Evolutionary conservation across 2,113 vertebrate species (phyloP).

Genomic region (Patagioenas fasciata): DNA sequence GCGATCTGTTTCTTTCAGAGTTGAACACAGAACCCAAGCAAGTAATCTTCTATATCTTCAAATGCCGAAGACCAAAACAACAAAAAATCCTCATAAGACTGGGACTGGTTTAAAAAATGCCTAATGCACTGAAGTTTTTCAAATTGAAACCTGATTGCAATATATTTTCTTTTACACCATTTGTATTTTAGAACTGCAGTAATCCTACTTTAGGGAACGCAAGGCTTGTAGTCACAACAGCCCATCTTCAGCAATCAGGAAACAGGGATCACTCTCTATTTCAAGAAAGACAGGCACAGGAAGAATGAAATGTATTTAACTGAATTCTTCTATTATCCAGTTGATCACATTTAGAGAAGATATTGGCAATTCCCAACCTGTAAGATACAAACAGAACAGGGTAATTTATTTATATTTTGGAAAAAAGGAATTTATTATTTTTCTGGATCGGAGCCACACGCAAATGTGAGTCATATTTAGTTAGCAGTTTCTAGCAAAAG

Average conservation of each 20-base stretch:
- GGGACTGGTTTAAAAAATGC: neutral
- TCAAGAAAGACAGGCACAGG: neutral
- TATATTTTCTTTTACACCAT: neutral
- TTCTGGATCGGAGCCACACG: neutral
- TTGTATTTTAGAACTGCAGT: neutral
- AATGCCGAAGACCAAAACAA: neutral
- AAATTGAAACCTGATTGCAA: neutral
- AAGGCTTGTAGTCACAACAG: neutral
- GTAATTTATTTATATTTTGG: constrained; percentile 15
- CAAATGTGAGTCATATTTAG: neutral
- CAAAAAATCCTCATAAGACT: neutral
- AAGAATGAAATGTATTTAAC: neutral
- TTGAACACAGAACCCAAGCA: neutral
- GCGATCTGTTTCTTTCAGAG: neutral
- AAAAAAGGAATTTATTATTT: neutral
- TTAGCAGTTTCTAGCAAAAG: neutral
- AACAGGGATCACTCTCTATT: neutral
- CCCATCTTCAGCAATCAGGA: neutral
- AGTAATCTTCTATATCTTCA: neutral
- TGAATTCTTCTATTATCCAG: neutral
- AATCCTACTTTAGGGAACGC: neutral
- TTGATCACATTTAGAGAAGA: neutral
- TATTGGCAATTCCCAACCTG: neutral
- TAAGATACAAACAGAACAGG: neutral
- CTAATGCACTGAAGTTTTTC: neutral